Conservation (phyloP, 2,888 invertebrate species). For the Ophion ventricosus region DNA sequence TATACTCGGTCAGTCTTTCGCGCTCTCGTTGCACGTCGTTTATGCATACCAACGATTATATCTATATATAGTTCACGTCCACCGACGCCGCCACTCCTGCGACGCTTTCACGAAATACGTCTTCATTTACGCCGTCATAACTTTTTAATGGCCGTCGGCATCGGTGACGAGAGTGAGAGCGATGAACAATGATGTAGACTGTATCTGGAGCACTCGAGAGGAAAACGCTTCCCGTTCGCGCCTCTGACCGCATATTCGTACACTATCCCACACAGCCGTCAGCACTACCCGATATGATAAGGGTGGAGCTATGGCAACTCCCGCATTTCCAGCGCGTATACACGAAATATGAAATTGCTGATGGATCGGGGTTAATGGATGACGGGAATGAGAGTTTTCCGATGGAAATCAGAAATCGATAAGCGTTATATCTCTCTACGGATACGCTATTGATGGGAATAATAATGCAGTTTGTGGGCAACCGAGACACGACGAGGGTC, state of each 20-base stretch:
- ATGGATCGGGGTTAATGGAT: constrained; percentile 70
- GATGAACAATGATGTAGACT: constrained; percentile 41
- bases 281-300: constrained; percentile 45
- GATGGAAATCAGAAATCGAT: constrained; percentile 65
- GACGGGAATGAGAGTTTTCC: constrained; percentile 60
- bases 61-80: constrained; percentile 16
- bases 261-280: constrained; percentile 28
- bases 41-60: neutral
- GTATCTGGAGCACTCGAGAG: constrained; percentile 60
- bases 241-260: constrained; percentile 52
- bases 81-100: constrained; percentile 21
- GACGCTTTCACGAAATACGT: constrained; percentile 70
- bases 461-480: constrained; percentile 28
- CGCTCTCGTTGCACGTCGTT: constrained; percentile 37
- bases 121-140: constrained; percentile 76
- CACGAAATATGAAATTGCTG: constrained; percentile 65
- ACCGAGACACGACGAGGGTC: constrained; percentile 15
- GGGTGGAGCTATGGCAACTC: constrained; percentile 14
- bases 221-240: constrained; percentile 61
- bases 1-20: constrained; percentile 56
- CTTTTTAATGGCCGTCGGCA: constrained; percentile 75
- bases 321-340: constrained; percentile 38
- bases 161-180: constrained; percentile 56
- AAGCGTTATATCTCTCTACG: constrained; percentile 31
- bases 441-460: constrained; percentile 38